Base-by-base conservation (phyloP, 2,113 vertebrate genomes). In the Myotis yumanensis region DNA sequence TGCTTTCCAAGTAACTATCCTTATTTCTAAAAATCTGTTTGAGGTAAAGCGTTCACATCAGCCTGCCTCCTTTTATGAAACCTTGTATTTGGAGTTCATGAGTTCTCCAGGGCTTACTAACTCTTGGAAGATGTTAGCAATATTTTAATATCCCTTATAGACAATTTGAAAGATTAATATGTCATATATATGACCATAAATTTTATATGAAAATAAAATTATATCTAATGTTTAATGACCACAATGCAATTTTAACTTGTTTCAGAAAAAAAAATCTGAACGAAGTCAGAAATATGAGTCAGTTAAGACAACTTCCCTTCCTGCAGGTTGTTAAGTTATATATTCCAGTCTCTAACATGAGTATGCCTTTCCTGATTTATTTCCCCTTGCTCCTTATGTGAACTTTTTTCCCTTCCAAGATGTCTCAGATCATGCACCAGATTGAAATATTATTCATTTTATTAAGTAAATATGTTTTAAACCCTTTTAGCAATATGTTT, bases 11-110 rank as follows among this genome's bases (percentile, higher is more conserved):
- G 17, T n/a, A 92, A 68, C 62, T 77, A 64, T 52, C 66, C 32
- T 81, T 77, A 82, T 73, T 90, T 94, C 52, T 73, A 93, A 86
- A 89, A 93, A 89, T 86, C 22, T 89, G 4, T 77, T 88, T 81
- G 48, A 93, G 37, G 10, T 73, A 2, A 95, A 75, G 30, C 82
- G 72, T 57, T 86, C 90, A 86, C 11, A 57, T 30, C 72, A 12
- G 5, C 23, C 15, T 80, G 0, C 83, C 17, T 75, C 93, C 35
- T 87, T 85, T 77, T 59, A 75, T 80, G 37, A 75, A 68, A 22
- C 25, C 23, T n/a, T 66, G 18, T 71, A 32, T 93, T 73, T 93
- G 40, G 32, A 83, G 3, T 86, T 75, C 25, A 54, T 88, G 46
- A 81, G n/a, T 51, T 96, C 28, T 91, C 7, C 0, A 54, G 35